A percentile compares a stretch with the other conserved stretches of the same genome.
phyloP scores from a whole-genome alignment of 2,888 invertebrate genomes.

The Flexamia atlantica region DNA sequence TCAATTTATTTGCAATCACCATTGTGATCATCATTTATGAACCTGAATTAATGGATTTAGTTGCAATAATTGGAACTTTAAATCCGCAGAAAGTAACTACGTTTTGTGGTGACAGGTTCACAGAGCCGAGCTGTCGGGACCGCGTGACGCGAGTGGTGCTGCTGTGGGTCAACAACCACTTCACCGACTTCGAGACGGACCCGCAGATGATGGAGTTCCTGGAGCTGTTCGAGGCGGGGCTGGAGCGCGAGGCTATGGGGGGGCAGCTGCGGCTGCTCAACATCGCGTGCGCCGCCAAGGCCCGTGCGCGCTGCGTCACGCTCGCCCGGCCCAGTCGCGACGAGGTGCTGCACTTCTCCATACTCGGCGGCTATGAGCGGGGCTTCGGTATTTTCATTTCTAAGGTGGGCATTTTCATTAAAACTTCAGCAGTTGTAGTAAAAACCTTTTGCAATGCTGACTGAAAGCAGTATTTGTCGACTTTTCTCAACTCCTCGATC shows the following conservation, averaged over 20 bases:
- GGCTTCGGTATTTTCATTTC: slow-evolving; percentile 97
- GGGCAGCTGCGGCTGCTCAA: slow-evolving; percentile 87
- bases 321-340: slow-evolving; percentile 95
- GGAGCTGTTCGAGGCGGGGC: slow-evolving; percentile 91
- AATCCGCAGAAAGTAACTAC: too few relatives aligned
- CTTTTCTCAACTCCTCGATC: too few relatives aligned
- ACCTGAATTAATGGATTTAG: too few relatives aligned
- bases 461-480: too few relatives aligned
- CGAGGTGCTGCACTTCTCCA: slow-evolving; percentile 94
- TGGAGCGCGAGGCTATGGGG: slow-evolving; percentile 91
- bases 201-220: slow-evolving; percentile 97
- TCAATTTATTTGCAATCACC: too few relatives aligned
- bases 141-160: slow-evolving; percentile 97
- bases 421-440: too few relatives aligned
- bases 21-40: too few relatives aligned
- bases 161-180: slow-evolving; percentile 99
- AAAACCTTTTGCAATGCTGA: too few relatives aligned
- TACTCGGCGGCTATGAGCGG: slow-evolving; percentile 95
- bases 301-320: slow-evolving; percentile 93
- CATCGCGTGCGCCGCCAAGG: slow-evolving; percentile 98
- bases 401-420: slow-evolving; percentile 75
- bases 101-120: slow-evolving; percentile 79
- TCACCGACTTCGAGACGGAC: slow-evolving; percentile 98
- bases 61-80: too few relatives aligned
- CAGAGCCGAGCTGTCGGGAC: slow-evolving; percentile 86